Evolutionary conservation across 30 jellyfish, hydroid and myxozoan species (phyloP).

Genomic region (Haliclystus octoradiatus): DNA sequence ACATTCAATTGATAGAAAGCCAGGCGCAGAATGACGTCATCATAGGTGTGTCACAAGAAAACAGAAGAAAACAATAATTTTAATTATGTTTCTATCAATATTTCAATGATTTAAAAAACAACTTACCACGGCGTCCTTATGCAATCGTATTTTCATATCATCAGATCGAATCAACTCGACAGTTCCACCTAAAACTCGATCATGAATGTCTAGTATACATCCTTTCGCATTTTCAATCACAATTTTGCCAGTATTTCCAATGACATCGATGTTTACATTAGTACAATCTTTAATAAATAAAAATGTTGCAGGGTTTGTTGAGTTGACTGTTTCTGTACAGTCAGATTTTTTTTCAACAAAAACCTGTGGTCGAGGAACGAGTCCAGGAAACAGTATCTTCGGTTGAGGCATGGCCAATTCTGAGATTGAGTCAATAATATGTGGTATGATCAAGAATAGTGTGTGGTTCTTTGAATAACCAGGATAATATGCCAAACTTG

Average conservation of each 20-base stretch:
- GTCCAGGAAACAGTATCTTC: constrained; percentile 62
- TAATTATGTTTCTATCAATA: too few relatives aligned
- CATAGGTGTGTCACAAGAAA: too few relatives aligned
- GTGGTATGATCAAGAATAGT: too few relatives aligned
- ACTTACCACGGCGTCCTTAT: constrained; percentile 51
- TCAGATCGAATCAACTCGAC: constrained; percentile 46
- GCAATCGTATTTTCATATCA: constrained; percentile 8
- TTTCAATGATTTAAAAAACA: too few relatives aligned
- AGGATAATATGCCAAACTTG: not conserved
- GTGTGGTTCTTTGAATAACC: too few relatives aligned
- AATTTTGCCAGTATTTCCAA: constrained; percentile 83
- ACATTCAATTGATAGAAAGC: not conserved
- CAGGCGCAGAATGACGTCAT: too few relatives aligned
- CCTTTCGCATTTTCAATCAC: constrained; percentile 40
- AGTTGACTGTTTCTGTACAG: constrained; percentile 25
- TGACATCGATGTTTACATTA: constrained; percentile 31
- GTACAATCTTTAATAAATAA: constrained; percentile 48
- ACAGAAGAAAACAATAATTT: too few relatives aligned
- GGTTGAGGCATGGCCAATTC: not conserved
- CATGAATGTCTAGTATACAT: constrained; percentile 12
- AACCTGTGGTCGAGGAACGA: constrained; percentile 66
- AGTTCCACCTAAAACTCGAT: constrained; percentile 63
- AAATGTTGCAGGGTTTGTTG: constrained; percentile 55
- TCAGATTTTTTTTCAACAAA: constrained; percentile 26
- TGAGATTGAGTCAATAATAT: too few relatives aligned